Conservation (phyloP, 1,140 invertebrate genomes). For the Piezodorus guildinii region DNA sequence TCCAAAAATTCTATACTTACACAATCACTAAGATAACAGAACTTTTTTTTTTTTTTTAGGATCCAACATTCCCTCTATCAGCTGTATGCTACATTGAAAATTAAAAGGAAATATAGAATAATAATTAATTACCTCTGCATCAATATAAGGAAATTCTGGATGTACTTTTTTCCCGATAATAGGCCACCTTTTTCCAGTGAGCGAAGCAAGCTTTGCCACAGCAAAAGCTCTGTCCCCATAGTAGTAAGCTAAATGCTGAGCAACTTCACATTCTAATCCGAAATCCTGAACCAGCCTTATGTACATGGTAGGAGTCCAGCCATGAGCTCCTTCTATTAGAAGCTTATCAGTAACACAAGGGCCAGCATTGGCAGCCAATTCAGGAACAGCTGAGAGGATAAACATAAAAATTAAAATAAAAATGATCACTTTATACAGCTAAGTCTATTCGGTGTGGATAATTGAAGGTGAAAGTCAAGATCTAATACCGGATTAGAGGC, state of each 20-base stretch:
- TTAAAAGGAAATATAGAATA: no score
- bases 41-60: no score
- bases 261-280: constrained; percentile 80
- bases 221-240: constrained; percentile 97
- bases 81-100: no score
- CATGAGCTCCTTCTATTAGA: constrained; percentile 87
- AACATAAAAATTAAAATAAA: background rate
- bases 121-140: constrained; percentile 75
- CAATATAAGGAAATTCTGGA: constrained; percentile 97
- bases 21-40: no score
- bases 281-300: constrained; percentile 92
- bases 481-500: no score
- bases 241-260: constrained; percentile 89
- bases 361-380: constrained; percentile 50
- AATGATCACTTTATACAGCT: background rate
- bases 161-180: constrained; percentile 93
- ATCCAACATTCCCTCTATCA: no score
- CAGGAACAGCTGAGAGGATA: constrained; percentile 35
- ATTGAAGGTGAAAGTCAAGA: no score
- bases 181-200: constrained; percentile 94
- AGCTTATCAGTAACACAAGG: constrained; percentile 78
- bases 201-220: constrained; percentile 86
- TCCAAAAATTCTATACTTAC: no score
- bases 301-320: constrained; percentile 95
- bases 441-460: no score